Evolutionary conservation across 2,113 vertebrate species (phyloP).

Genomic region (Prochilodus magdalenae): DNA sequence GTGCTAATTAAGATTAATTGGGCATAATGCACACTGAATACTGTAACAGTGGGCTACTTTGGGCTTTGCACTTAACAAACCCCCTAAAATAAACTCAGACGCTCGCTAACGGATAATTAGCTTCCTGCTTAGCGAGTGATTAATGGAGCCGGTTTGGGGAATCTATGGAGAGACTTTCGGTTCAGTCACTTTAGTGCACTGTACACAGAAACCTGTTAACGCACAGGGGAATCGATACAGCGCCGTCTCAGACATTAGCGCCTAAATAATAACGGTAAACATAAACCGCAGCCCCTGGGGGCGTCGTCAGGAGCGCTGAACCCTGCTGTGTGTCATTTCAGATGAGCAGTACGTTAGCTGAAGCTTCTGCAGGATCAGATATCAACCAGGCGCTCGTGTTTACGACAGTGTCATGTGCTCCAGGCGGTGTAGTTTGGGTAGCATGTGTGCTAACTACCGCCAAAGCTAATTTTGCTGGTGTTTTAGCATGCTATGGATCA

Average conservation of each 20-base stretch:
- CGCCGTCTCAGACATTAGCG: neutral
- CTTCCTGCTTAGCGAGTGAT: neutral
- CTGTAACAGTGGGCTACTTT: too few species aligned
- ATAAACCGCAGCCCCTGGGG: neutral
- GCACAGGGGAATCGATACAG: neutral
- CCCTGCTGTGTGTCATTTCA: neutral
- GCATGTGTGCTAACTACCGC: too few species aligned
- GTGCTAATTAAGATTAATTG: too few species aligned
- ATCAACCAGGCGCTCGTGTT: neutral
- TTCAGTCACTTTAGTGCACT: neutral
- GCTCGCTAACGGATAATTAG: neutral
- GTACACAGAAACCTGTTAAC: neutral
- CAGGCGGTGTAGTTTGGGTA: neutral
- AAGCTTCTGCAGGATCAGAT: neutral
- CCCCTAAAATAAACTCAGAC: neutral
- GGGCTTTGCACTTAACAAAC: too few species aligned
- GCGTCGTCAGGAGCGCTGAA: too few species aligned
- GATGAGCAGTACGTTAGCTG: neutral
- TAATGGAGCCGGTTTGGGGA: neutral
- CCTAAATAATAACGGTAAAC: neutral
- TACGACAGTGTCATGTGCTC: neutral
- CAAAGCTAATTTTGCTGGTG: too few species aligned
- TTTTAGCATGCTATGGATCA: too few species aligned
- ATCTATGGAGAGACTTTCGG: neutral
- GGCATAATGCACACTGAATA: too few species aligned